These are phyloP conservation scores for Psittacara wagleri DNA, from an alignment of 2,113 vertebrate genomes.

Conservation along the genomic window DNA sequence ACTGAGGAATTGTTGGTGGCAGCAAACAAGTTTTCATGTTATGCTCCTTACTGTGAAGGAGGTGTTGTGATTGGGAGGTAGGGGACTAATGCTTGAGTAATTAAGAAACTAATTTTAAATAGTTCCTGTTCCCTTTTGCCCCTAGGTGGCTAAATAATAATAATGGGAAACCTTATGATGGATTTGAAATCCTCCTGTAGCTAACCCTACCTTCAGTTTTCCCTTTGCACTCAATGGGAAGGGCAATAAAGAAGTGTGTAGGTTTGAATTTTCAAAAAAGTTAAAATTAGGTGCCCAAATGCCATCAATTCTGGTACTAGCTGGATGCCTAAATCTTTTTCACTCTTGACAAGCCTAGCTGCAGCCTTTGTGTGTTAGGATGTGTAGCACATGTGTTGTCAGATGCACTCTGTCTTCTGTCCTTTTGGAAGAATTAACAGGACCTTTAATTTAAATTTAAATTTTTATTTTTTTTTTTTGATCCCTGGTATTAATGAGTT, in stretches of 20 bases:
- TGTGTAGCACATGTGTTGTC: neutral
- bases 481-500: neutral
- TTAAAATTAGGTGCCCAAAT: constrained; percentile 20
- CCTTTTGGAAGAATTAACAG: constrained; percentile 2
- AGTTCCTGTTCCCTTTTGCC: neutral
- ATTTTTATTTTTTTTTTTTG: neutral
- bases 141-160: constrained; percentile 33
- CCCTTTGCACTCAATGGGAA: constrained; percentile 36
- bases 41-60: constrained; percentile 20
- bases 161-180: constrained; percentile 6
- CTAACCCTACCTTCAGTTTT: neutral
- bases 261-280: neutral
- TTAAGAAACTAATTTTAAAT: constrained; percentile 41
- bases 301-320: neutral
- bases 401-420: neutral
- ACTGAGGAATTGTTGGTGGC: constrained; percentile 19
- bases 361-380: neutral
- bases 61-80: neutral
- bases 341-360: constrained; percentile 5
- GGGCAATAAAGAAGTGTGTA: constrained; percentile 42
- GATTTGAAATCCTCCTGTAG: constrained; percentile 22
- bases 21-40: neutral
- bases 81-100: neutral
- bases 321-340: constrained; percentile 9
- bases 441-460: neutral